phyloP scores from a whole-genome alignment of 2,888 invertebrate species.

The Lasioglossum villosulum region DNA sequence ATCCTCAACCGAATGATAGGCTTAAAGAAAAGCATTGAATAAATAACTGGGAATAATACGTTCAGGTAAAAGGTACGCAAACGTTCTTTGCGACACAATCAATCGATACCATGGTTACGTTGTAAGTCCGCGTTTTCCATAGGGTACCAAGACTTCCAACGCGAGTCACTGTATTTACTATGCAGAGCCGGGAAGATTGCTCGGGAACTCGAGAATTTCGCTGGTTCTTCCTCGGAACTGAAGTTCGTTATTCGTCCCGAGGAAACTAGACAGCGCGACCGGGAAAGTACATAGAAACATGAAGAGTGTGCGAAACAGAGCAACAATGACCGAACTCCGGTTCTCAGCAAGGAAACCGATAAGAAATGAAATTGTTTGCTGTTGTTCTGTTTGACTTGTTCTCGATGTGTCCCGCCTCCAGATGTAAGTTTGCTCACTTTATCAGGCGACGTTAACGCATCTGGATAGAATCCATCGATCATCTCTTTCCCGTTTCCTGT shows the following conservation, averaged over 20 bases:
- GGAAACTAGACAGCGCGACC: not conserved
- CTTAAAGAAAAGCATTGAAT: not conserved
- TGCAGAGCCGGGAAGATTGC: not conserved
- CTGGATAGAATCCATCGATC: not conserved
- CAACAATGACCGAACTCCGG: constrained; percentile 1
- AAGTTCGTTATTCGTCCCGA: not conserved
- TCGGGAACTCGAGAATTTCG: not conserved
- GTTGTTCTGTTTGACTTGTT: not conserved
- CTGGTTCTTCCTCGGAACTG: not conserved
- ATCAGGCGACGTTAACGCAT: not conserved
- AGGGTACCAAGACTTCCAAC: not conserved
- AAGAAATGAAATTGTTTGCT: not conserved
- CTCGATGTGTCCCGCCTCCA: not conserved
- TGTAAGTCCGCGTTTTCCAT: not conserved
- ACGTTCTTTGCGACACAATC: not conserved
- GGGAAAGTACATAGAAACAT: not conserved
- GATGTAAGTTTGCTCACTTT: not conserved
- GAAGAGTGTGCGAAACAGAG: not conserved
- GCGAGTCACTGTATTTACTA: not conserved
- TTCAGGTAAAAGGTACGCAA: not conserved
- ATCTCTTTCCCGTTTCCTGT: not conserved
- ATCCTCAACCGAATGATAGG: not conserved
- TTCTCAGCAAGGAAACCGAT: not conserved
- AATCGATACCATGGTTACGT: not conserved
- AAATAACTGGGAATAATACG: not conserved